Percentiles rank a stretch among this genome's conserved stretches.
Evolutionary conservation across 2,113 vertebrate species (phyloP).

Genomic region (Todiramphus saurophagus): DNA sequence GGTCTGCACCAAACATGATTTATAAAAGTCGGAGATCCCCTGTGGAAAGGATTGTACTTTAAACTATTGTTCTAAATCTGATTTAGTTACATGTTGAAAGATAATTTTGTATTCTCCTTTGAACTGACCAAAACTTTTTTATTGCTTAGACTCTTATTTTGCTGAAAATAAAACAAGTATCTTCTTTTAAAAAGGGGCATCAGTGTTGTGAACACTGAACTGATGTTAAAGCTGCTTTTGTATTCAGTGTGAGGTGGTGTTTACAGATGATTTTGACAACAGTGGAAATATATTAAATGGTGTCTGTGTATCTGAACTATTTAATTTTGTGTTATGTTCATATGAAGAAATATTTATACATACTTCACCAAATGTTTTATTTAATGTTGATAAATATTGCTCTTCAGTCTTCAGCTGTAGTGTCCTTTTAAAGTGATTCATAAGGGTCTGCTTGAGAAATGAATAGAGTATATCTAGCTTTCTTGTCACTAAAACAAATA

Average conservation of each 20-base stretch:
- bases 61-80: slow-evolving; percentile 54
- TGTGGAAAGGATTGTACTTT: slow-evolving; percentile 60
- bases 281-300: slow-evolving; percentile 84
- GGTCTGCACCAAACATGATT: slow-evolving; percentile 43
- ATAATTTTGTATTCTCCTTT: slow-evolving; percentile 63
- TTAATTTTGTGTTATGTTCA: slow-evolving; percentile 85
- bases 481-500: slow-evolving; percentile 33
- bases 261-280: slow-evolving; percentile 87
- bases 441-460: slow-evolving; percentile 66
- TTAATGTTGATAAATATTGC: slow-evolving; percentile 79
- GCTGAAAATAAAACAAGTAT: slow-evolving; percentile 36
- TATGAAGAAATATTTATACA: slow-evolving; percentile 84
- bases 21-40: slow-evolving; percentile 50
- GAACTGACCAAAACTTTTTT: slow-evolving; percentile 55
- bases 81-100: slow-evolving; percentile 56
- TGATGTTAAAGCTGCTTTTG: slow-evolving; percentile 83
- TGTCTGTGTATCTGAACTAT: slow-evolving; percentile 86
- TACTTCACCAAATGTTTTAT: slow-evolving; percentile 84
- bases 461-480: slow-evolving; percentile 26
- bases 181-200: slow-evolving; percentile 69
- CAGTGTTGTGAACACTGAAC: slow-evolving; percentile 71
- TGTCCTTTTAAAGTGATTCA: slow-evolving; percentile 69
- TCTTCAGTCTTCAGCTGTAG: slow-evolving; percentile 68
- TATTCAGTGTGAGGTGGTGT: slow-evolving; percentile 90
- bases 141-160: slow-evolving; percentile 54